These are phyloP conservation scores for Hemiprocne comata DNA, from an alignment of 2,113 vertebrate genomes.

Conservation along the genomic window DNA sequence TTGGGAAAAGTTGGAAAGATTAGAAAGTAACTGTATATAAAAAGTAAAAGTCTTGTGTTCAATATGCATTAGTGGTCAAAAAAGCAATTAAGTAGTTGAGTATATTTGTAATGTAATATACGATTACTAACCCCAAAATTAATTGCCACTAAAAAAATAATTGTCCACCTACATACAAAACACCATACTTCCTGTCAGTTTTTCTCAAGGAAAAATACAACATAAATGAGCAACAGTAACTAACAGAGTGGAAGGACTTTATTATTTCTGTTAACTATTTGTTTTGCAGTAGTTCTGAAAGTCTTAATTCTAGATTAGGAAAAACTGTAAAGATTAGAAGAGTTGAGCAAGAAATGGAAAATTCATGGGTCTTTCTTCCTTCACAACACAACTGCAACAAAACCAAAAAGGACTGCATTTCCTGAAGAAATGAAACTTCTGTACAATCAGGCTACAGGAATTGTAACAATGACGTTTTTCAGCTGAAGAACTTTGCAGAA, in stretches of 20 bases:
- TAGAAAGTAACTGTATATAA: neutral
- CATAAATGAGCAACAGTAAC: neutral
- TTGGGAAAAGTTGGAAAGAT: neutral
- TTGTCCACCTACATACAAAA: neutral
- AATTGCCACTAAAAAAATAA: neutral
- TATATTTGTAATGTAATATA: neutral
- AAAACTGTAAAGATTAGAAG: neutral
- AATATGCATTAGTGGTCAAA: neutral
- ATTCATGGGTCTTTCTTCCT: neutral
- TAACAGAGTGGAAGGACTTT: neutral
- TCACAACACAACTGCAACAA: neutral
- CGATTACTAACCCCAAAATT: neutral
- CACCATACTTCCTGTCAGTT: neutral
- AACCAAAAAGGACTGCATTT: neutral
- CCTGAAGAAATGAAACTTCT: rapidly evolving
- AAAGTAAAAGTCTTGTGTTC: neutral
- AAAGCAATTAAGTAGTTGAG: neutral
- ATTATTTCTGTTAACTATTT: neutral
- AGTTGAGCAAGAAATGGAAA: neutral
- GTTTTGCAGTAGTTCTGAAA: neutral
- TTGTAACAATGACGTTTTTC: neutral
- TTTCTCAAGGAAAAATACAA: neutral
- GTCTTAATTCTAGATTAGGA: neutral
- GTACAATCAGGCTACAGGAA: neutral
- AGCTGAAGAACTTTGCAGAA: neutral